Conservation (phyloP, 2,797 vertebrate genomes). For the Xiphophorus birchmanni region DNA sequence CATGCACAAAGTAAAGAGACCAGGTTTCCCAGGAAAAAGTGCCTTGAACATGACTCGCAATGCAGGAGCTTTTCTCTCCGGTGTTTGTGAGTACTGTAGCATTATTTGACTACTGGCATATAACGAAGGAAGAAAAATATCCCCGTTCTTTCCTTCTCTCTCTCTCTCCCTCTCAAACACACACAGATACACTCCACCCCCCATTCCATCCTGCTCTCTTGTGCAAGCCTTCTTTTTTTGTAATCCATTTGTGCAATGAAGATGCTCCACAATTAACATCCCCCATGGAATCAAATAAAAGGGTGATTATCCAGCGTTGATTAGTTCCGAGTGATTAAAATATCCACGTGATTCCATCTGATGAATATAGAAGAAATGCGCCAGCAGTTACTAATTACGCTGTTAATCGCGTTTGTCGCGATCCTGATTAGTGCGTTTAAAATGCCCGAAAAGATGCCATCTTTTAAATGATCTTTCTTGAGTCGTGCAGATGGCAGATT, state of each 20-base stretch:
- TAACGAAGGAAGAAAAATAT: conserved; percentile 84
- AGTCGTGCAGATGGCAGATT: conserved; percentile 70
- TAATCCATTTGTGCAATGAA: conserved; percentile 98
- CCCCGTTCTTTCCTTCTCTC: conserved; percentile 78
- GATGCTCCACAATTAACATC: conserved; percentile 92
- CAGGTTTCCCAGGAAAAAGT: conserved; percentile 78
- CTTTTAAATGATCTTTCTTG: conserved; percentile 86
- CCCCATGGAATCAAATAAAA: conserved; percentile 86
- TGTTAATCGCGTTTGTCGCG: conserved; percentile 72
- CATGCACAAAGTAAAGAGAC: conserved; percentile 75
- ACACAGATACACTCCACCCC: conserved; percentile 76
- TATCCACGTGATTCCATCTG: conserved; percentile 85
- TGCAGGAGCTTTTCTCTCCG: conserved; percentile 82
- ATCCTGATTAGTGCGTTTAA: conserved; percentile 61
- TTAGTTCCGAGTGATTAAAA: conserved; percentile 92
- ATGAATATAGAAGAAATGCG: conserved; percentile 78
- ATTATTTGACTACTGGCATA: conserved; percentile 85
- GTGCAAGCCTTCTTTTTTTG: conserved; percentile 84
- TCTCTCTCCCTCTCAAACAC: conserved; percentile 61
- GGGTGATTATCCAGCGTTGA: conserved; percentile 95
- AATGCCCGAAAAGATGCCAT: conserved; percentile 92
- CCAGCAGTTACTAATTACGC: conserved; percentile 75
- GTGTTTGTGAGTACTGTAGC: conserved; percentile 86
- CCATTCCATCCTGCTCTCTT: conserved; percentile 71
- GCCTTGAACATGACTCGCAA: conserved; percentile 80